Evolutionary conservation across 2,888 invertebrate genomes (phyloP).

Genomic region (Alcis repandata): DNA sequence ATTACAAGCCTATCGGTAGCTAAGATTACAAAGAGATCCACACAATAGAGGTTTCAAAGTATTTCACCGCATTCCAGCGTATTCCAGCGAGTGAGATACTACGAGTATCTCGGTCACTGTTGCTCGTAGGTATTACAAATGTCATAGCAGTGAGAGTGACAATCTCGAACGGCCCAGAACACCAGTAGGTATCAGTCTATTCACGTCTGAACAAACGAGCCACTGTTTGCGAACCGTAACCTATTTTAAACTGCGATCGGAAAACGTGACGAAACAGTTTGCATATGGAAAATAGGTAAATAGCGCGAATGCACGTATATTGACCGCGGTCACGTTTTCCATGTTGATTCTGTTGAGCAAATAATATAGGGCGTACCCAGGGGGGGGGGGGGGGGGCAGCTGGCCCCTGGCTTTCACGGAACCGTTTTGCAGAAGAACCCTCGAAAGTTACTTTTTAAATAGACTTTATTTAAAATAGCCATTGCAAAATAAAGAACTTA

Average conservation of each 20-base stretch:
- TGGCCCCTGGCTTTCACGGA: too few relatives aligned
- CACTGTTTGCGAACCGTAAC: neutral
- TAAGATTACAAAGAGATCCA: neutral
- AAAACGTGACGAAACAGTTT: constrained; percentile 18
- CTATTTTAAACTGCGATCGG: constrained; percentile 6
- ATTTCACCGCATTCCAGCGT: too few relatives aligned
- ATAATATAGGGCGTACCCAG: neutral
- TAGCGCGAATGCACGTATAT: neutral
- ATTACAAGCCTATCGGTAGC: neutral
- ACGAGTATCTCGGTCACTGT: too few relatives aligned
- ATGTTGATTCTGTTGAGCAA: neutral
- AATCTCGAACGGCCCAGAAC: too few relatives aligned
- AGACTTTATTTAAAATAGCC: too few relatives aligned
- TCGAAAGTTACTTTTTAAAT: too few relatives aligned
- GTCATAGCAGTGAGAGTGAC: too few relatives aligned
- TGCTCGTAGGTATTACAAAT: too few relatives aligned
- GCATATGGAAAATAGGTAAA: neutral
- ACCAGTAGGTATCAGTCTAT: neutral
- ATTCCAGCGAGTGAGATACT: too few relatives aligned
- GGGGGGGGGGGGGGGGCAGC: too few relatives aligned
- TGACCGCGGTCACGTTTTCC: constrained; percentile 24
- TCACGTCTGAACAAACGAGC: constrained; percentile 1
- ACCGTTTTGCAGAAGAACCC: too few relatives aligned
- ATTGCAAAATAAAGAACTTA: too few relatives aligned
- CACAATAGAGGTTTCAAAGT: neutral